Conservation (phyloP, 2,113 vertebrate genomes). For the Mobula hypostoma region DNA sequence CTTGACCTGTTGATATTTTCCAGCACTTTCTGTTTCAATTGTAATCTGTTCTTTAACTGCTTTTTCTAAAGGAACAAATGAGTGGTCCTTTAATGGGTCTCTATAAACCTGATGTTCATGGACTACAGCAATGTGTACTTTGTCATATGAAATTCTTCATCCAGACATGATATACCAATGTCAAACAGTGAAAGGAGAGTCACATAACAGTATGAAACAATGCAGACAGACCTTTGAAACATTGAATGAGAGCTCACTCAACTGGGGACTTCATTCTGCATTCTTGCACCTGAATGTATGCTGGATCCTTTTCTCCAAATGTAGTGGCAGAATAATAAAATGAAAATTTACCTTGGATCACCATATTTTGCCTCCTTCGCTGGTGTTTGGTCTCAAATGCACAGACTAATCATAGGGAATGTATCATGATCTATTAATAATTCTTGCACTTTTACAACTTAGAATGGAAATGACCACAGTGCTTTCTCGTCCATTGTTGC, state of each 20-base stretch:
- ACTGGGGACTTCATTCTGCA: background rate
- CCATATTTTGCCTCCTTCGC: no score
- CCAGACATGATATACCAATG: background rate
- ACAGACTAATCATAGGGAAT: background rate
- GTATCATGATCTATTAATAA: background rate
- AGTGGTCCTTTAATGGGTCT: background rate
- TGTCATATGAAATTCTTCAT: background rate
- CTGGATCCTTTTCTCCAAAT: background rate
- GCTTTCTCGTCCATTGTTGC: background rate
- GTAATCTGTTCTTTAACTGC: background rate
- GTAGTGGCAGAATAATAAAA: background rate
- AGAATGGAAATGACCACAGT: background rate
- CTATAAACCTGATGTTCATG: background rate
- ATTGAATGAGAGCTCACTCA: background rate
- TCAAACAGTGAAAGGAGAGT: background rate
- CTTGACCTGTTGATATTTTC: no score
- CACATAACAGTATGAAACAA: background rate
- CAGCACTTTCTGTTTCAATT: no score
- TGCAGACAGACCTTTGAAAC: background rate
- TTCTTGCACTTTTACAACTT: background rate
- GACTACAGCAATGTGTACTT: background rate
- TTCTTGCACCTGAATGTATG: background rate
- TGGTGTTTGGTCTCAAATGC: no score
- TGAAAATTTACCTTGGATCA: background rate
- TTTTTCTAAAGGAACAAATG: background rate